Conservation (phyloP, 2,113 vertebrate species). For the Notarius quadriscutis region DNA sequence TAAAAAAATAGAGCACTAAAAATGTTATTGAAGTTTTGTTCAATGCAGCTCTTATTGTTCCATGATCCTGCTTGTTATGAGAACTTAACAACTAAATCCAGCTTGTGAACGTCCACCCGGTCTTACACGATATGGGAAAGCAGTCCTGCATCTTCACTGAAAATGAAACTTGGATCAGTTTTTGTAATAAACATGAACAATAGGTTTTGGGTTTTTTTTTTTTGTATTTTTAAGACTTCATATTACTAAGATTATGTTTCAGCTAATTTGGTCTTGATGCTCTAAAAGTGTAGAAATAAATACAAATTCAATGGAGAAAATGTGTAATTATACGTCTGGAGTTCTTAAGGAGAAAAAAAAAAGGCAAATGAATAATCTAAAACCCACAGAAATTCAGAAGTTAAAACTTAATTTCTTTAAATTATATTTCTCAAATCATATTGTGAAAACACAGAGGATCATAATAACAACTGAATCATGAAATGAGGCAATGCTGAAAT, state of each 20-base stretch:
- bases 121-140: not conserved
- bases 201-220: not conserved
- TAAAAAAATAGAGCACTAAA: not conserved
- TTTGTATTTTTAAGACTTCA: not conserved
- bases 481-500: not conserved
- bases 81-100: not conserved
- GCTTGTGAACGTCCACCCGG: not conserved
- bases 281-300: not conserved
- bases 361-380: not conserved
- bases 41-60: constrained; percentile 10
- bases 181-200: not conserved
- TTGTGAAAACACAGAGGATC: not conserved
- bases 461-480: not conserved
- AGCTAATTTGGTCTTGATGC: not conserved
- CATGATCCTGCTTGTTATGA: not conserved
- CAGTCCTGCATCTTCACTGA: not conserved
- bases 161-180: not conserved
- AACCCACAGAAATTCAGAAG: not conserved
- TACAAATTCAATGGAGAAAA: not conserved
- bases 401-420: not conserved
- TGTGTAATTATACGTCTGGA: not conserved
- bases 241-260: not conserved
- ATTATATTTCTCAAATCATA: not conserved
- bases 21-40: not conserved
- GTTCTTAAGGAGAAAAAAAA: not conserved